Conservation (phyloP, 2,888 invertebrate genomes). For the Cryptosula pallasiana region DNA sequence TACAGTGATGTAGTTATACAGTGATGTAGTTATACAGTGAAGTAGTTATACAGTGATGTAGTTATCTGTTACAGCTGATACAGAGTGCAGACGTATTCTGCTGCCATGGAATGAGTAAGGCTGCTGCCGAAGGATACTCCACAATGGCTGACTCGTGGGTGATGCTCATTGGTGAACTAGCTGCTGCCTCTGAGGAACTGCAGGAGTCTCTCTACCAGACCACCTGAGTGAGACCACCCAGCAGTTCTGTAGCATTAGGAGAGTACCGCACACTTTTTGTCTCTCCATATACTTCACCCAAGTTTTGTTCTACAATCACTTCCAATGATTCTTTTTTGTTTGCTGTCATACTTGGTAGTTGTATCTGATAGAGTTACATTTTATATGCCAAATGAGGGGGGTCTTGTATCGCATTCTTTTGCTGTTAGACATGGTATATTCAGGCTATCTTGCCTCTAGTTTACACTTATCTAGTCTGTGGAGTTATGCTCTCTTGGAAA, state of each 20-base stretch:
- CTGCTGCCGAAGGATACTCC: conserved; percentile 14
- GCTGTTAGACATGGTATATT: too few relatives aligned
- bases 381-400: too few relatives aligned
- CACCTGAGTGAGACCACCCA: background rate
- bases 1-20: too few relatives aligned
- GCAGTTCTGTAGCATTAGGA: too few relatives aligned
- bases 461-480: too few relatives aligned
- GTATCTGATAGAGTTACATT: background rate
- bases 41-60: too few relatives aligned
- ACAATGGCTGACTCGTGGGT: conserved; percentile 24
- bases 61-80: background rate
- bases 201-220: conserved; percentile 2
- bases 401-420: too few relatives aligned
- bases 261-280: too few relatives aligned
- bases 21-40: too few relatives aligned
- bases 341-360: background rate
- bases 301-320: background rate
- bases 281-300: background rate
- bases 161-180: conserved; percentile 7
- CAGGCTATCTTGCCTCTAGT: too few relatives aligned
- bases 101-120: conserved; percentile 11
- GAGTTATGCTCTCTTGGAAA: too few relatives aligned
- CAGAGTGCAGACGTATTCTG: conserved; percentile 5
- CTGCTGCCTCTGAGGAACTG: conserved; percentile 6
- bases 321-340: background rate